These are phyloP conservation scores for Tachina fera DNA, from an alignment of 2,888 invertebrate genomes.

Conservation along the genomic window DNA sequence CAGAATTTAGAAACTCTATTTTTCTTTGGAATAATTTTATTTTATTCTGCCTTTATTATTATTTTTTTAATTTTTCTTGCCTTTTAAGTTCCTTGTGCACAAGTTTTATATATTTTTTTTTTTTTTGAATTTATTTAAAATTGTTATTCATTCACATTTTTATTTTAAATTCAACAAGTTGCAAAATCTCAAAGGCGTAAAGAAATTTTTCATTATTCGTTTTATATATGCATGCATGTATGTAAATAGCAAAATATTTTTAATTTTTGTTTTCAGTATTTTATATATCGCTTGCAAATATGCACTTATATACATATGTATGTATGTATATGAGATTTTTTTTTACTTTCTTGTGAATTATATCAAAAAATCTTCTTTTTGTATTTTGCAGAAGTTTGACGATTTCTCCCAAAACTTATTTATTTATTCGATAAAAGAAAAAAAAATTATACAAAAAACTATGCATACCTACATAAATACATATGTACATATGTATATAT, in stretches of 20 bases:
- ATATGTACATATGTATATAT: too few species aligned
- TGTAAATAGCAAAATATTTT: background rate
- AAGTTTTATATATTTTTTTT: conserved; percentile 60
- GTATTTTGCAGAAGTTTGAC: conserved; percentile 48
- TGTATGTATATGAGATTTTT: conserved; percentile 35
- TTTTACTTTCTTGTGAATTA: conserved; percentile 39
- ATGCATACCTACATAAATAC: background rate
- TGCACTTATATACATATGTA: too few species aligned
- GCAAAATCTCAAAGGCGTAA: conserved; percentile 57
- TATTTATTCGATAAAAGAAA: conserved; percentile 53
- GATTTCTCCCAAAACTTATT: conserved; percentile 67
- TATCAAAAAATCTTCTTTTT: conserved; percentile 8
- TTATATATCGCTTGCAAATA: conserved; percentile 28
- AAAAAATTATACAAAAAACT: conserved; percentile 24
- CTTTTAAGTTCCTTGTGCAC: conserved; percentile 40
- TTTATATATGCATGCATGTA: conserved; percentile 1
- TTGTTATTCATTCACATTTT: conserved; percentile 58
- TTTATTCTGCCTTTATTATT: conserved; percentile 3
- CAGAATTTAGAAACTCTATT: conserved; percentile 68
- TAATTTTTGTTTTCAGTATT: conserved; percentile 10
- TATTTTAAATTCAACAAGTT: conserved; percentile 50
- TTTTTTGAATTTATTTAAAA: conserved; percentile 44
- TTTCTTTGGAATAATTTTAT: conserved; percentile 59
- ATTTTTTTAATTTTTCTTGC: conserved; percentile 28
- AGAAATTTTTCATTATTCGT: conserved; percentile 42